Conservation (phyloP, 2,888 invertebrate species). For the Caenorhabditis drosophilae region DNA sequence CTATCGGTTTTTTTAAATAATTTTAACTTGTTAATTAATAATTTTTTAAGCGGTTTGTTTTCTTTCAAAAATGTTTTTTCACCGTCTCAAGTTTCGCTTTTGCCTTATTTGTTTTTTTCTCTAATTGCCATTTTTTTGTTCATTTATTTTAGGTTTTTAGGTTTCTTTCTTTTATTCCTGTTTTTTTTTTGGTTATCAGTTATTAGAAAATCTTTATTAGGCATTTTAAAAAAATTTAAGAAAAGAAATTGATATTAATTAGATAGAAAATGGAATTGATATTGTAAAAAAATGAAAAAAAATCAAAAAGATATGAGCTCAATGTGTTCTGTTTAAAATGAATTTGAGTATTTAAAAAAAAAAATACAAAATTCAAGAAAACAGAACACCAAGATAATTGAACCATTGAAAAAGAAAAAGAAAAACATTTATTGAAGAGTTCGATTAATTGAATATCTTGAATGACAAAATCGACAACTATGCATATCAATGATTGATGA, state of each 20-base stretch:
- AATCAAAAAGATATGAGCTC: constrained; percentile 34
- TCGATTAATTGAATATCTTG: constrained; percentile 46
- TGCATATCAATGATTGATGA: constrained; percentile 61
- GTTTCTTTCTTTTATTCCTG: constrained; percentile 2
- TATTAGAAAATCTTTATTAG: constrained; percentile 1
- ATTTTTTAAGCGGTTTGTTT: no score
- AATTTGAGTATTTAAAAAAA: constrained; percentile 1
- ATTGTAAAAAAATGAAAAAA: not conserved
- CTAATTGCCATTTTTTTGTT: not conserved
- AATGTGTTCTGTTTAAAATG: constrained; percentile 20
- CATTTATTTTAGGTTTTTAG: constrained; percentile 1
- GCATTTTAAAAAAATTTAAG: constrained; percentile 3
- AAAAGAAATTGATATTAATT: not conserved
- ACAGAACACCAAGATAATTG: not conserved
- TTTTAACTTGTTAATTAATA: not conserved
- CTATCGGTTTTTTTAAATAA: no score
- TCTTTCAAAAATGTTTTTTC: not conserved
- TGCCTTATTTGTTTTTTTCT: constrained; percentile 3
- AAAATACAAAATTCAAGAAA: not conserved
- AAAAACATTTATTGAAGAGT: constrained; percentile 18
- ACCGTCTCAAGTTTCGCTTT: not conserved
- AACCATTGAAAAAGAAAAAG: not conserved
- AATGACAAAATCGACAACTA: constrained; percentile 68
- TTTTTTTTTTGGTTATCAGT: constrained; percentile 6
- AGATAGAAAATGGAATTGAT: not conserved